These are phyloP conservation scores for Phrynocephalus vlangalii DNA, from an alignment of 2,797 vertebrate genomes.

Conservation along the genomic window DNA sequence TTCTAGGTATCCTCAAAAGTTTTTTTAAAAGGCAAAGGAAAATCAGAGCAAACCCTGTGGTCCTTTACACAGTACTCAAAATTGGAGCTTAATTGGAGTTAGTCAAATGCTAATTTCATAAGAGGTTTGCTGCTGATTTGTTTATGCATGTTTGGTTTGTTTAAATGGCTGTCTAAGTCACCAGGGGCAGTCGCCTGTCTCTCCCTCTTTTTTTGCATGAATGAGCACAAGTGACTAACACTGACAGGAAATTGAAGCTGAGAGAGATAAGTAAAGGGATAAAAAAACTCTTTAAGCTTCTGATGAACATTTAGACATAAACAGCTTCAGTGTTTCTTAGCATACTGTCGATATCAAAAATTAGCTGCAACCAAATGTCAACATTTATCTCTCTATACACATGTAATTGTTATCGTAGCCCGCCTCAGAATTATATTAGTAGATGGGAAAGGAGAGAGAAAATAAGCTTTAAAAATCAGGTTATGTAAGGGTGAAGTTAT, in stretches of 20 bases:
- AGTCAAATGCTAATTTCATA: neutral
- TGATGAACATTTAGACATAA: slow-evolving; percentile 7
- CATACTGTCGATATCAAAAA: slow-evolving; percentile 9
- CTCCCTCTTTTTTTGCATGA: neutral
- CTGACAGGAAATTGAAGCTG: slow-evolving; percentile 7
- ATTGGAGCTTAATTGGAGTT: neutral
- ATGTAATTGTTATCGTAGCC: neutral
- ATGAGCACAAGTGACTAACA: neutral
- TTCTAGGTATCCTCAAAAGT: too few relatives aligned
- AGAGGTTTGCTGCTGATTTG: neutral
- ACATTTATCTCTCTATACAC: neutral
- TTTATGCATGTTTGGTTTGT: neutral
- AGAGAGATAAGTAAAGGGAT: neutral
- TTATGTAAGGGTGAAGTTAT: neutral
- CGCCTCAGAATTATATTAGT: neutral
- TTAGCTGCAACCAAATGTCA: slow-evolving; percentile 2
- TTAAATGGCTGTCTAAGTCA: neutral
- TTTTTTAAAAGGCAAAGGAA: too few relatives aligned
- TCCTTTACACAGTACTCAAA: neutral
- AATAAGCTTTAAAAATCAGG: neutral
- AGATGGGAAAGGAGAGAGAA: neutral
- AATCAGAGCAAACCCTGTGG: too few relatives aligned
- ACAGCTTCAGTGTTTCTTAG: neutral
- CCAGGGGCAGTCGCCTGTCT: neutral
- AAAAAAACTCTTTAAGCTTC: neutral